Evolutionary conservation across 2,888 invertebrate genomes (phyloP), one percentile per base, ranked within the genome.

Genomic region (Drosophila emarginata): DNA sequence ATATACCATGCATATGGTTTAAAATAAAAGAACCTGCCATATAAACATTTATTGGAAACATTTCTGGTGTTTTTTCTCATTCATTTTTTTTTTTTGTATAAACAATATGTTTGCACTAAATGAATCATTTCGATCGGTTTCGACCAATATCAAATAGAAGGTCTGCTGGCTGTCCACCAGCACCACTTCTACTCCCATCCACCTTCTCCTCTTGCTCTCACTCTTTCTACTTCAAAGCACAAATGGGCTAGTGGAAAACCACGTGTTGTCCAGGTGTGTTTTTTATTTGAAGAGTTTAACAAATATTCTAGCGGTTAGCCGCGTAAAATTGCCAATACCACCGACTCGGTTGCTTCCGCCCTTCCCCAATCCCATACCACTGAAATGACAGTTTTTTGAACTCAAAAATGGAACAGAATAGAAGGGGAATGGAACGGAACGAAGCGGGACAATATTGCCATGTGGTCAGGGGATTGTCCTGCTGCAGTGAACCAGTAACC

Each of bases 211-310:
- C 18, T 21, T 45, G 21, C 21, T 45, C 45, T 11, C 39, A 54
- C 37, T 39, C 58, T 53, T 26, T 52, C 68, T 78, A 85, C 85
- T 85, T 82, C 78, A 82, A 85, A 85, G 83, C 64, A 21, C n/a
- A 75, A 71, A 68, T 72, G 61, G 60, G 57, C 52, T 67, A 64
- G 61, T 59, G 45, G 23, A 69, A 77, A 80, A 82, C 81, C 81
- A 82, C 81, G 81, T 82, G 81, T 82, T 82, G 80, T 80, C 85
- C 81, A 82, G 85, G 81, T 82, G 81, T 80, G 82, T 85, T 75
- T 80, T 80, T 64, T 85, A 69, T 68, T 54, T 70, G 69, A 69
- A 50, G 63, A 51, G 54, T 53, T 58, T 37, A 54, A 63, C 52
- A 68, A 70, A 45, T 45, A 21, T 45, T 45, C 45, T 45, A 21